Base-by-base conservation (phyloP, 2,797 vertebrate genomes). In the Amniataba percoides region DNA sequence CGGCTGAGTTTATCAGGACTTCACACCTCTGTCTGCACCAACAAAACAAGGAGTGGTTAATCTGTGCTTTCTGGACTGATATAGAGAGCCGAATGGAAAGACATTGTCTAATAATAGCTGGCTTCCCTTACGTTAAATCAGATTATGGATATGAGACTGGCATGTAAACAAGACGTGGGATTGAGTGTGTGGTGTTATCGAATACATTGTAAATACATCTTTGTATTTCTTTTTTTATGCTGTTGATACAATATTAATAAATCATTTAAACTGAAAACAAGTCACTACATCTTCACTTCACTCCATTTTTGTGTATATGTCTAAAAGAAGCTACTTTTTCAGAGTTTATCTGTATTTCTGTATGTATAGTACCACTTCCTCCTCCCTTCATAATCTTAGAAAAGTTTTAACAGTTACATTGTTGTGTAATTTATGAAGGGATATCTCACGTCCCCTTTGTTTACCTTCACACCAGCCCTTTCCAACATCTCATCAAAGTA, bases 191-290 rank as follows among this genome's bases (percentile, higher is more conserved):
- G 78, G 76, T 53, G 39, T 61, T 21, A 51, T 68, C 80, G 60
- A 86, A 79, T 71, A 83, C 48, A 36, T 64, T 94, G 91, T 93
- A 94, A 88, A 93, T 94, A 93, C 72, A 84, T 79, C 53, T 88
- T 90, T 93, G 86, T 87, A 89, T 82, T 87, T 86, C 56, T 77
- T 88, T 90, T 90, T 88, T 89, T 83, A 88, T 82, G 74, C 57
- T 70, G 12, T 31, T 73, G 46, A 80, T 82, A 78, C 13, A 69
- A 84, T 80, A 61, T 80, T 78, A 93, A 85, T 90, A 92, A 92
- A 90, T 76, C 25, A 51, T 78, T 84, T 77, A 77, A 82, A 83
- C 39, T 77, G 2, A 46, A 77, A 82, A 1, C 2, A 27, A 27
- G 36, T 6, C 2, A 9, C 0, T 36, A 1, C 2, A 21, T 58